A percentile compares a stretch with the other conserved stretches of the same genome.
Evolutionary conservation across 2,888 invertebrate species (phyloP).

Genomic region (Megamerina dolium): DNA sequence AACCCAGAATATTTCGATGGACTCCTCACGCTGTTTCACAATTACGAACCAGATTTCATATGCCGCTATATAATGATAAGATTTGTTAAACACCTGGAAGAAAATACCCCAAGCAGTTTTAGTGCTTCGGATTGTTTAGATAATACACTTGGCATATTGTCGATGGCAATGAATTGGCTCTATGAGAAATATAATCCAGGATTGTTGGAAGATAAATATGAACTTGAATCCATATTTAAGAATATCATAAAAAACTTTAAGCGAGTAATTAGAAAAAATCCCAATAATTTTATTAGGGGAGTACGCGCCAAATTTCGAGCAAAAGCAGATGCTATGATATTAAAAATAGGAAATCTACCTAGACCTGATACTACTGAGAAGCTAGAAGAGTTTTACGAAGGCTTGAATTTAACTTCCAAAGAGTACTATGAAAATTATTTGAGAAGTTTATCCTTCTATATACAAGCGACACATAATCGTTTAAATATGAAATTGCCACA

Average conservation of each 20-base stretch:
- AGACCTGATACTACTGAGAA: constrained; percentile 9
- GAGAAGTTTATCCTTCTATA: constrained; percentile 14
- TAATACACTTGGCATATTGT: constrained; percentile 18
- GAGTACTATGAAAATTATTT: constrained; percentile 22
- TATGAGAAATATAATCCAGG: constrained; percentile 16
- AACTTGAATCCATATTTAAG: constrained; percentile 16
- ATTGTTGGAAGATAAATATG: constrained; percentile 7
- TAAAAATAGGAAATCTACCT: constrained; percentile 24
- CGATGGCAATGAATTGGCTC: constrained; percentile 24
- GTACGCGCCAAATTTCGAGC: too few species aligned
- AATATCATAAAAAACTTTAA: too few species aligned
- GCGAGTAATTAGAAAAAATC: too few species aligned
- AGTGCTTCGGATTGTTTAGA: constrained; percentile 17
- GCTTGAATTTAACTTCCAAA: constrained; percentile 3
- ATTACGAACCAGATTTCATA: constrained; percentile 17
- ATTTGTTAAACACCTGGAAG: constrained; percentile 21
- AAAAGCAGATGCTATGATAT: constrained; percentile 21
- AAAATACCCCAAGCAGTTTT: constrained; percentile 15
- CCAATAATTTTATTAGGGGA: too few species aligned
- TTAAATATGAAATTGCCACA: constrained; percentile 1
- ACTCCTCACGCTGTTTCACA: constrained; percentile 14
- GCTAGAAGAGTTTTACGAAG: constrained; percentile 17
- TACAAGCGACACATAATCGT: constrained; percentile 7
- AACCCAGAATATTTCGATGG: constrained; percentile 20
- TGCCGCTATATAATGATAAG: constrained; percentile 23